phyloP scores from a whole-genome alignment of 2,888 invertebrate species.

The Cheilosia urbana region DNA sequence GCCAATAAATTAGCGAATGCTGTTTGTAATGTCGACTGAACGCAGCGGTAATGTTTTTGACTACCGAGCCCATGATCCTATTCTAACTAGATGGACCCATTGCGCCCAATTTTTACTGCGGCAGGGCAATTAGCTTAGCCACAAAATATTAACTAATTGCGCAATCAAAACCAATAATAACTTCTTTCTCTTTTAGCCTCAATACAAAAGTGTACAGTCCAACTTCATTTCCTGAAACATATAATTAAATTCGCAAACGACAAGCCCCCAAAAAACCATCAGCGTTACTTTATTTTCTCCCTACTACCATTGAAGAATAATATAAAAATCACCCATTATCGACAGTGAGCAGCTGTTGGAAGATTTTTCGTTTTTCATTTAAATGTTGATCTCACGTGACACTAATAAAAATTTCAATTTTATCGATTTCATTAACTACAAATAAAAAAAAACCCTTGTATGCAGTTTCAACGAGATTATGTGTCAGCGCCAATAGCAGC shows the following conservation, averaged over 20 bases:
- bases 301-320: conserved; percentile 17
- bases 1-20: no score
- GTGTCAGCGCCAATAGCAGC: conserved; percentile 44
- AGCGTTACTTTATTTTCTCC: neutral
- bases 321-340: conserved; percentile 19
- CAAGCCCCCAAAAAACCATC: conserved; percentile 55
- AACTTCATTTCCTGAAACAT: conserved; percentile 28
- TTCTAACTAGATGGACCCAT: no score
- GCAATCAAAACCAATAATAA: neutral
- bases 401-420: conserved; percentile 17
- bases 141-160: no score
- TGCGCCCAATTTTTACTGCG: no score
- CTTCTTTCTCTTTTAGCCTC: conserved; percentile 25
- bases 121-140: no score
- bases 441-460: conserved; percentile 29
- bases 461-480: conserved; percentile 42
- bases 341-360: conserved; percentile 25
- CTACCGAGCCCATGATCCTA: no score
- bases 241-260: conserved; percentile 11
- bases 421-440: conserved; percentile 43
- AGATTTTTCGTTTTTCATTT: conserved; percentile 21
- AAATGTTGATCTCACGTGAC: conserved; percentile 8
- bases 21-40: no score
- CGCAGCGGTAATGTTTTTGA: no score
- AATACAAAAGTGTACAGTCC: conserved; percentile 6